Evolutionary conservation across 2,113 vertebrate species (phyloP).

Genomic region (Austrofundulus limnaeus): DNA sequence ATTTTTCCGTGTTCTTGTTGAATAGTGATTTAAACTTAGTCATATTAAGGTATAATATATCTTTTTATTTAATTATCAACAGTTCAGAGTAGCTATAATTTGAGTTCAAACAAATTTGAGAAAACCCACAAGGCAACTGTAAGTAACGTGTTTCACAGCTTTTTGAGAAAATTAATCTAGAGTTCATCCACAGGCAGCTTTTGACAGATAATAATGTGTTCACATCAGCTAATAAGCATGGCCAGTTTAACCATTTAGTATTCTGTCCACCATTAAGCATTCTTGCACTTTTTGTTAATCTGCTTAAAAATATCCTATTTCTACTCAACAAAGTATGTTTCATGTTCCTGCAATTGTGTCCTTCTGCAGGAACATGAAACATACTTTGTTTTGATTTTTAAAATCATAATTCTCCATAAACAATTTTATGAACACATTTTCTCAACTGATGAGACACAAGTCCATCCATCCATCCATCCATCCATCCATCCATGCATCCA

Average conservation of each 20-base stretch:
- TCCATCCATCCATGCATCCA: no score
- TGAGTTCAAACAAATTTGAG: neutral
- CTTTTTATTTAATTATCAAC: conserved; percentile 22
- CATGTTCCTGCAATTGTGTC: neutral
- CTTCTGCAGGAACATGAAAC: neutral
- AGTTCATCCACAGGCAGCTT: neutral
- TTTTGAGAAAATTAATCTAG: conserved; percentile 16
- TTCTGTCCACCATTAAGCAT: neutral
- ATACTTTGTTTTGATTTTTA: no score
- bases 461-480: no score
- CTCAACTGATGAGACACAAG: no score
- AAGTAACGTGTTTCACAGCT: conserved; percentile 59
- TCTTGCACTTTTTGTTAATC: neutral
- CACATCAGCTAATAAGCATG: no score
- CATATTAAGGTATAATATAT: neutral
- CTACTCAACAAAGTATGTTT: neutral
- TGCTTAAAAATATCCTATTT: neutral
- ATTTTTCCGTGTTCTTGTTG: neutral
- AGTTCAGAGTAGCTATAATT: conserved; percentile 2
- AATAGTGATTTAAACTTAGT: neutral
- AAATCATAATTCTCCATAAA: neutral
- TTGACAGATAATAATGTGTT: neutral
- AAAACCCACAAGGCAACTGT: conserved; percentile 16
- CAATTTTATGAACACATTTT: neutral
- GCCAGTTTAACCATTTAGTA: neutral